Evolutionary conservation across 1,140 invertebrate species (phyloP), one percentile per base, ranked within the genome.

Genomic region (Heliothis virescens): DNA sequence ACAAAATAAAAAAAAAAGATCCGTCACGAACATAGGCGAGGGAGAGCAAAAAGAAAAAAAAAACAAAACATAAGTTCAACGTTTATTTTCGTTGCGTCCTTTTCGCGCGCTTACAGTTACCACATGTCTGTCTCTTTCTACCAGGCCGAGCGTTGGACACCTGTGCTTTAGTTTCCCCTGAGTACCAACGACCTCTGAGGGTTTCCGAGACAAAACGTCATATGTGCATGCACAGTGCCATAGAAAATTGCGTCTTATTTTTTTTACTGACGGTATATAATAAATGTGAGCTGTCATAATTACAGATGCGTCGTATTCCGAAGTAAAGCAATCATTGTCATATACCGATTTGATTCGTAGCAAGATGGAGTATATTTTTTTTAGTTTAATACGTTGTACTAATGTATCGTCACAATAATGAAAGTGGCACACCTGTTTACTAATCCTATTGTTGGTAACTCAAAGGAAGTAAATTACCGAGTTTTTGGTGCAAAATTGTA

Each of bases 21-120:
- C 87, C 91, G 89, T 94, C 93, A 94, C 93, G 92, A 94, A 94
- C 93, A 94, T 94, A 94, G 93, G 92, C 92, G 91, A 94, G 92
- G 93, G 93, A 93, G 93, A 92, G 89, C 90, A 89, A 90, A 90
- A 91, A 90, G 87, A 89, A 92, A 94, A 94, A 55, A 94, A 92
- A 91, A 86, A 83, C 74, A 87, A 83, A 89, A 89, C 91, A 92
- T 89, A 94, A 94, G 92, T 94, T 93, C 92, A 94, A 91, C 93
- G 91, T 94, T 94, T 94, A 94, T 94, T 94, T 94, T 94, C 86
- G 91, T 94, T 89, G 88, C 83, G 85, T 93, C 90, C 62, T 86
- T 75, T 81, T 94, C 89, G 29, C 53, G 47, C 91, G 13, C 18
- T 13, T 2, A 1, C 4, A 7, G 67, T 86, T 87, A 52, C 77